Evolutionary conservation across 2,888 invertebrate genomes (phyloP), one percentile per base, ranked within the genome.

Genomic region (Andrena dorsata): DNA sequence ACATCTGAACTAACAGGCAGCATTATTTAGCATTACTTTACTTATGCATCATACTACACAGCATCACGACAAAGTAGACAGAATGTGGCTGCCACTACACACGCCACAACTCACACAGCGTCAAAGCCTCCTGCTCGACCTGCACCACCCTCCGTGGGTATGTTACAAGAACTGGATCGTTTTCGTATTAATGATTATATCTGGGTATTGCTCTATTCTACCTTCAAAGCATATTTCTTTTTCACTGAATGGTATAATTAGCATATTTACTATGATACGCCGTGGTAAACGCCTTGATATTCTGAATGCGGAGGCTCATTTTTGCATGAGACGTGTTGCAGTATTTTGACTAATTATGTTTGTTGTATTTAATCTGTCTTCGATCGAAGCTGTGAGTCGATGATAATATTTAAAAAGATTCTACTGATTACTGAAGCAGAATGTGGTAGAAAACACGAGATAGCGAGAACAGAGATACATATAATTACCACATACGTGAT

Each of bases 71-170:
- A 92, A 93, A 91, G 85, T 92, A 94, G 90, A 91, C 91, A 92
- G 91, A 92, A 89, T 91, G 91, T 88, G 90, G 91, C 91, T 91
- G 89, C 91, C 89, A 90, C 91, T 90, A 92, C 91, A 92, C 92
- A 91, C 76, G 90, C 90, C 84, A 91, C 91, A 87, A 91, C 91
- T 92, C 91, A 92, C 88, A 93, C 90, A 90, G 84, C 92, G 87
- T 91, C 93, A 90, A 93, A 93, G 92, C 92, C 93, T 91, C 93
- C 93, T 85, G 93, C 92, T 90, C 92, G 93, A 90, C 94, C 94
- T 90, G 93, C 93, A 92, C 94, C 93, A 90, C 92, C 91, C 90
- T 91, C 90, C 83, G 92, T 92, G 89, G 94, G 93, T 94, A 94
- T 88, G 94, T 94, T 91, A 90, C 82, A 89, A 74, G 64, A 71